Evolutionary conservation across 2,113 vertebrate genomes (phyloP), one percentile per base, ranked within the genome.

Genomic region (Rostratula benghalensis): DNA sequence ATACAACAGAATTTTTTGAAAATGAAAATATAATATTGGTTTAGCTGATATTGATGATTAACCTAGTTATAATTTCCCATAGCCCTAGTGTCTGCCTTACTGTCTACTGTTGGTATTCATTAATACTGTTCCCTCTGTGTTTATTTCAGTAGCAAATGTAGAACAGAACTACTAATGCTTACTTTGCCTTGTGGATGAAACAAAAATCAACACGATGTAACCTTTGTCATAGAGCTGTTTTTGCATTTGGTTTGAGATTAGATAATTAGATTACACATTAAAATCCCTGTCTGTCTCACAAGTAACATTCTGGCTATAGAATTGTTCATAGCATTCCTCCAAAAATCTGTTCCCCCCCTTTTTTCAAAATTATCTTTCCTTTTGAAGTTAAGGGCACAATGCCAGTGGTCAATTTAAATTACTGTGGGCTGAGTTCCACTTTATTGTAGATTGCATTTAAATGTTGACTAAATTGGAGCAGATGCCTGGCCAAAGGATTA

Each of bases 121-220:
- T 69, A 45, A 23, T 54, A 15, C 24, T 85, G 30, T 76, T 85
- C 6, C 3, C n/a, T 22, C 31, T 56, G 35, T 48, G 33, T 28
- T 68, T 83, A 50, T 33, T 79, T 45, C 27, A 41, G 63, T 43
- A 39, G 27, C 13, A 28, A 57, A 48, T 9, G 25, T 23, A 19
- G 53, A 84, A 63, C 23, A 19, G 53, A 84, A 63, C 23, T 63
- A 41, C 53, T 35, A 68, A 18, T 6, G 4, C 15, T 83, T 83
- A 11, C 75, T 68, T 37, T 64, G 20, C 50, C 15, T 56, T 56
- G 30, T 35, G 41, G 20, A 11, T 81, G 31, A 61, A 83, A 25
- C 27, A 53, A 53, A 15, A 53, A 53, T 43, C 39, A 31, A 5
- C 7, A 9, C 0, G 0, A 35, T 48, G 14, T 0, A 24, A 51